Evolutionary conservation across 2,888 invertebrate species (phyloP), one percentile per base, ranked within the genome.

Genomic region (Candidula unifasciata): DNA sequence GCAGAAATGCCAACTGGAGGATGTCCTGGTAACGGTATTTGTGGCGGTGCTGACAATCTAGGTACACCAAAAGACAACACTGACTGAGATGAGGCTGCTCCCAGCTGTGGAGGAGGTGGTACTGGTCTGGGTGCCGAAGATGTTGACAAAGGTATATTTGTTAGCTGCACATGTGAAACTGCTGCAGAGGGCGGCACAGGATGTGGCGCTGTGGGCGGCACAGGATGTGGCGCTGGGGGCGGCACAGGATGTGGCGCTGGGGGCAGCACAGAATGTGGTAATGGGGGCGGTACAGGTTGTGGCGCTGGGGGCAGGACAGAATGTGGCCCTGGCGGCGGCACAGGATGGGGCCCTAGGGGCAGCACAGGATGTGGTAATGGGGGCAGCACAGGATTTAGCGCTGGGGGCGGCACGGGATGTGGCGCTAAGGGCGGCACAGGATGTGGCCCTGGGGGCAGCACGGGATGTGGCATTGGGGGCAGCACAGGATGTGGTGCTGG

Each of bases 401-500:
- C 52, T 2, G 77, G 77, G 35, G 60, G 60, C 8, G 77, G 77
- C 13, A 77, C 60, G 21, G 77, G 71, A n/a, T 73, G 30, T 57
- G 81, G 71, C 35, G 37, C 24, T 60, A 35, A n/a, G 6, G 64
- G 33, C 10, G 64, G 30, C 2, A 78, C 24, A 16, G 78, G 33
- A 66, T 35, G 78, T 24, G 10, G n/a, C n/a, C n/a, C n/a, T n/a
- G 79, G 79, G 35, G 79, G 79, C 16, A 66, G 79, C 21, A 79
- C 79, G 8, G 79, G 68, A 16, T 27, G 71, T 44, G 44, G 44
- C 44, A 44, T 24, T 68, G 71, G 71, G 69, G 80, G 80, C 0
- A 71, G 80, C 3, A 82, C 81, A 1, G 74, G 73, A 27, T 60
- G 21, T 35, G 81, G 73, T 35, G 44, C n/a, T 35, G 64, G 30